Evolutionary conservation across 2,797 vertebrate genomes (phyloP), one percentile per base, ranked within the genome.

Genomic region (Darevskia nairensis): DNA sequence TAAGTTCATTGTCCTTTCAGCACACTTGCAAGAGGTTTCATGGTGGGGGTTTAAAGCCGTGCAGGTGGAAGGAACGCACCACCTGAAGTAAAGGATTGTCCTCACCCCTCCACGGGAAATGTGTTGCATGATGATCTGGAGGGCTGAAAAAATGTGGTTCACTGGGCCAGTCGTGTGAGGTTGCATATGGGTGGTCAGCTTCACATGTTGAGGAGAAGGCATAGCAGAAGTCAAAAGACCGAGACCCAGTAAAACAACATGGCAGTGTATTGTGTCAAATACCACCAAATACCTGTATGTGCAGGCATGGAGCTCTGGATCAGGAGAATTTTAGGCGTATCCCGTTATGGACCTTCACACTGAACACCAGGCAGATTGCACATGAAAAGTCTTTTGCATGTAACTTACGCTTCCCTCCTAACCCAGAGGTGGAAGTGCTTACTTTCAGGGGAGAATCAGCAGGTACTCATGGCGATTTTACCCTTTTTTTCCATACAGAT

Each of bases 21-120:
- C 21, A 64, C 19, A 50, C 82, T 78, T 68, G 84, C 92, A 88
- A 92, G 89, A 91, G 88, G 71, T 10, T 87, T 75, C 61, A 59
- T 4, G 82, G 76, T 74, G 85, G 59, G 90, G 59, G 90, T 93
- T 92, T 90, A 81, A 95, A 97, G 96, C 96, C 44, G 92, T 97
- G 97, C 97, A 95, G 88, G 96, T 88, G 94, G 94, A 91, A 95
- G 91, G 82, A 92, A 93, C 86, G 92, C 93, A 64, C 96, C 93
- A 88, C 95, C 94, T 91, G 91, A 94, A 92, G 93, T n/a, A 93
- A 90, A 1, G 87, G 91, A 95, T 84, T 95, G 82, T 86, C 87
- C 98, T 99, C 98, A 98, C 97, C 98, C 98, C 97, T 96, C 88
- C 93, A 95, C 91, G 96, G 96, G 82, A 93, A 92, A 94, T 95